Conservation (phyloP, 2,797 vertebrate genomes). For the Myotis pilosus region DNA sequence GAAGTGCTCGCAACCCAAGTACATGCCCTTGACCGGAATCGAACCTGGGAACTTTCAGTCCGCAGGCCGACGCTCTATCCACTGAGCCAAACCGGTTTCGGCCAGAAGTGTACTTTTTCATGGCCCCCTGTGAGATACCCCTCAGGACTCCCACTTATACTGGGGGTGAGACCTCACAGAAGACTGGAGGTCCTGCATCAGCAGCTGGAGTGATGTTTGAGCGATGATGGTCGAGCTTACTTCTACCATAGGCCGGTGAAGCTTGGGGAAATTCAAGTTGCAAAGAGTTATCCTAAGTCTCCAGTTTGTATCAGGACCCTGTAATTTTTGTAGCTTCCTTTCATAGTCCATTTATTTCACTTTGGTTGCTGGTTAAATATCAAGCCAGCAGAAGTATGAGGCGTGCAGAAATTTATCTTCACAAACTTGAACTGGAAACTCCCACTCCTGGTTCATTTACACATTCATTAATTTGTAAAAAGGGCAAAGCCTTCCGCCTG, state of each 20-base stretch:
- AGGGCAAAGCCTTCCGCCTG: background rate
- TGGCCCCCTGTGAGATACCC: background rate
- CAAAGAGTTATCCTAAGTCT: background rate
- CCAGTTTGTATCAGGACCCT: background rate
- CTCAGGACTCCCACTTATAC: background rate
- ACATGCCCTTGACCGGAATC: no score
- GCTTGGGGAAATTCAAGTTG: background rate
- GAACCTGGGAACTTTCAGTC: no score
- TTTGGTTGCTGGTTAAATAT: conserved; percentile 20
- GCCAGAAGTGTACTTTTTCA: background rate
- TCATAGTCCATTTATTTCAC: background rate
- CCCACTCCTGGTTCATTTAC: background rate
- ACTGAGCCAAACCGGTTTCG: no score
- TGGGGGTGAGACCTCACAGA: background rate
- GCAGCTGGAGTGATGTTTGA: background rate
- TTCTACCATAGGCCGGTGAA: background rate
- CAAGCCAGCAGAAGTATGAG: background rate
- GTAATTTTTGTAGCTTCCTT: conserved; percentile 4
- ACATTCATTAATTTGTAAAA: background rate
- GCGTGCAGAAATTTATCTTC: background rate
- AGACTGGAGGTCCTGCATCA: background rate
- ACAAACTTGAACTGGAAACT: background rate
- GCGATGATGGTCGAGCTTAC: background rate
- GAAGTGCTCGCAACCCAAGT: no score
- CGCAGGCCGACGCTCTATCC: no score